Evolutionary conservation across 2,888 invertebrate genomes (phyloP).

Genomic region (Andricus quercusramuli): DNA sequence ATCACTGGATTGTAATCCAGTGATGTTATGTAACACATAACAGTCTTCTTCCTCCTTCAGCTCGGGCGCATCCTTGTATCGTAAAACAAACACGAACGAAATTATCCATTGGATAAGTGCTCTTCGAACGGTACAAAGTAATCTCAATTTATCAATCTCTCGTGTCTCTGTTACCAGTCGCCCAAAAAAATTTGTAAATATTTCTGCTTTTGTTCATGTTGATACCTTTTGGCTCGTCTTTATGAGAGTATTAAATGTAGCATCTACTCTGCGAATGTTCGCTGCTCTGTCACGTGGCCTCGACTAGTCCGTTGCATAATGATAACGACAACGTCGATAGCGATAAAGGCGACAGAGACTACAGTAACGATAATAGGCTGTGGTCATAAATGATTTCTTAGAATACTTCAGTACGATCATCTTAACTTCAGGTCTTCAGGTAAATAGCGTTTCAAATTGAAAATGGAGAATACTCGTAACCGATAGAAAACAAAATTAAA

Average conservation of each 20-base stretch:
- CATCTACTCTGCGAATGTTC: conserved; percentile 48
- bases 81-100: not conserved
- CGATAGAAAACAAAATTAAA: too few relatives aligned
- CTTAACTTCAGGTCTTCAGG: not conserved
- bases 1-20: not conserved
- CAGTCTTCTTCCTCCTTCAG: conserved; percentile 10
- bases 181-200: not conserved
- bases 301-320: conserved; percentile 67
- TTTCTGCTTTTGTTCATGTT: not conserved
- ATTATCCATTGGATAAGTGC: not conserved
- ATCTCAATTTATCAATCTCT: not conserved
- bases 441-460: not conserved
- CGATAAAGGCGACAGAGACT: conserved; percentile 59
- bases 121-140: not conserved
- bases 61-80: conserved; percentile 14
- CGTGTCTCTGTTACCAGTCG: not conserved
- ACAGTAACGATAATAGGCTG: conserved; percentile 58
- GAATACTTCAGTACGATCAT: not conserved
- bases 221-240: not conserved
- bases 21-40: conserved; percentile 10
- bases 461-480: not conserved
- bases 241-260: not conserved
- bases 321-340: conserved; percentile 61
- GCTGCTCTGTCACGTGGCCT: conserved; percentile 57
- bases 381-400: conserved; percentile 47